Base-by-base conservation (phyloP, 2,888 invertebrate species). In the Cynaeus angustus region DNA sequence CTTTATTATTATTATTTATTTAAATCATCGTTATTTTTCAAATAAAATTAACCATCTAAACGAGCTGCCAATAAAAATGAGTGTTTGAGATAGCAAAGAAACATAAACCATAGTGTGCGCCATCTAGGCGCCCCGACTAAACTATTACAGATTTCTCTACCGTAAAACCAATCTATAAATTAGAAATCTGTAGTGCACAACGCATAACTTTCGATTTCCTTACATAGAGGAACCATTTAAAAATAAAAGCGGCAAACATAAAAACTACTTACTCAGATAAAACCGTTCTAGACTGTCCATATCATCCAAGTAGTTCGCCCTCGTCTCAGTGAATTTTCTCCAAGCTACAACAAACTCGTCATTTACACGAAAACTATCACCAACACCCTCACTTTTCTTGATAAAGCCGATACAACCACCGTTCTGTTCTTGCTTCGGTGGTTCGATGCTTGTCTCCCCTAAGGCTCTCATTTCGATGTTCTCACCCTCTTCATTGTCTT, bases 251-350 rank as follows among this genome's bases (percentile, higher is more conserved):
- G 21, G 2, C 21, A 41, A 41, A 16, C 4, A 21, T 7, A 37
- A 48, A 59, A 28, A 16, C 33, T 52, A 77, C 78, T 78, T 66
- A 78, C 78, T 74, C 66, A 78, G 67, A 72, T 76, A 77, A 70
- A 69, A 76, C 37, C 72, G 64, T 46, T 78, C 78, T 58, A 78
- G 70, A 62, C 78, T 78, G 62, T 78, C 78, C 66, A 78, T 66
- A 58, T 78, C 78, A 28, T 65, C 68, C 0, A 61, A 41, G 13
- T 52, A 43, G n/a, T 41, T 48, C 5, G 33, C 30, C 7, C 48
- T 46, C 16, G 58, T 68, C 38, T 69, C 75, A 3, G 67, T 74
- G 56, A 75, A 74, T 46, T 72, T 74, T 56, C 64, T 71, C 75
- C 75, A 74, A n/a, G 72, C 75, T 75, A 45, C 13, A 66, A 41